Percentiles rank a stretch among this genome's conserved stretches.
These are phyloP conservation scores for Psittacus erithacus DNA, from an alignment of 2,113 vertebrate genomes.

Conservation along the genomic window DNA sequence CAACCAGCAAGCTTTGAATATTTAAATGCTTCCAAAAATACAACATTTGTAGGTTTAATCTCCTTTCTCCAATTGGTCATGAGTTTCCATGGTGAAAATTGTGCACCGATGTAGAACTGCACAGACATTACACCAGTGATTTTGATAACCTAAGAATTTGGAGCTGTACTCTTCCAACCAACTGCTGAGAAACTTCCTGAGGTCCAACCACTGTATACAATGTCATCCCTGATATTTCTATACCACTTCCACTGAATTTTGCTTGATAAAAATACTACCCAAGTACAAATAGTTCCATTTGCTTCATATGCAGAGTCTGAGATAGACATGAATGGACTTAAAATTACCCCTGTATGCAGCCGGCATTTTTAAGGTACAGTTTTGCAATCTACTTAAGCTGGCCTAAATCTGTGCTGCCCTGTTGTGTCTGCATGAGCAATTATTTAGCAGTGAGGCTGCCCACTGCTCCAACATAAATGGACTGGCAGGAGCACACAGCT, in stretches of 20 bases:
- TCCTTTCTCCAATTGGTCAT: not conserved
- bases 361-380: constrained; percentile 8
- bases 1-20: not conserved
- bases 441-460: not conserved
- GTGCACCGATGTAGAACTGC: not conserved
- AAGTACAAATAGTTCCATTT: not conserved
- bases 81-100: not conserved
- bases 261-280: not conserved
- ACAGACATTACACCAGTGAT: not conserved
- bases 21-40: not conserved
- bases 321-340: not conserved
- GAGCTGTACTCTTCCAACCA: not conserved
- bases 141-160: not conserved
- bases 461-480: not conserved
- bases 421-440: not conserved
- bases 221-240: not conserved
- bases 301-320: not conserved
- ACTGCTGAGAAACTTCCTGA: not conserved
- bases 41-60: not conserved
- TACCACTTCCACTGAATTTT: not conserved
- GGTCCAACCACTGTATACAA: not conserved
- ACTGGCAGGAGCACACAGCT: not conserved
- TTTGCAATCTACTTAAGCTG: not conserved
- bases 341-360: not conserved
- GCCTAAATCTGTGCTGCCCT: not conserved